Evolutionary conservation across 1,140 invertebrate genomes (phyloP).

Genomic region (Pseudomyrmex cubaensis): DNA sequence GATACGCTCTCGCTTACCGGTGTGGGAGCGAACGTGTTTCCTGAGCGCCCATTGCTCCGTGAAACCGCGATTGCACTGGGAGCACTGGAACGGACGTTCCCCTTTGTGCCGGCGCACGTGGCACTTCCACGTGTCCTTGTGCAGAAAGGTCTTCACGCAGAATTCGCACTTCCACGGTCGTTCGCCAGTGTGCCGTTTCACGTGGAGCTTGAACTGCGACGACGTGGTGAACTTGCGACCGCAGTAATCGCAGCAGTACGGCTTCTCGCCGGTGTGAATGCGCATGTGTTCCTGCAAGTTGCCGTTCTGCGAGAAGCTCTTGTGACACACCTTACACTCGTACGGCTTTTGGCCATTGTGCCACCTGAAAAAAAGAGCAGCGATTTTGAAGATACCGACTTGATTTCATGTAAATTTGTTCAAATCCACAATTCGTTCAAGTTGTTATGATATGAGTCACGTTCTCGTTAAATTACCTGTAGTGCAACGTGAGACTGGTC

Average conservation of each 20-base stretch:
- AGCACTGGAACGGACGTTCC: conserved; percentile 88
- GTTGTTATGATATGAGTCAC: conserved; percentile 7
- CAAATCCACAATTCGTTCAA: not conserved
- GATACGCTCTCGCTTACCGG: conserved; percentile 80
- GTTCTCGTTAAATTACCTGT: conserved; percentile 81
- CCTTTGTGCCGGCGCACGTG: conserved; percentile 88
- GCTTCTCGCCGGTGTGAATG: conserved; percentile 88
- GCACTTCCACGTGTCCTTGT: conserved; percentile 88
- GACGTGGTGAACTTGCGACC: conserved; percentile 90
- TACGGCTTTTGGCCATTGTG: conserved; percentile 87
- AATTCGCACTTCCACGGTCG: conserved; percentile 87
- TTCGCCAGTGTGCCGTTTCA: conserved; percentile 88
- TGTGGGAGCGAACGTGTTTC: conserved; percentile 89
- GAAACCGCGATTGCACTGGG: conserved; percentile 87
- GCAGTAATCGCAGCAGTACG: conserved; percentile 89
- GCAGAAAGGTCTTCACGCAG: conserved; percentile 88
- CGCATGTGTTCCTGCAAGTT: conserved; percentile 87
- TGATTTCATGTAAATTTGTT: not conserved
- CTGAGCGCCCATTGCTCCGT: conserved; percentile 89
- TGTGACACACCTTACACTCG: conserved; percentile 87
- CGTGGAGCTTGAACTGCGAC: conserved; percentile 88
- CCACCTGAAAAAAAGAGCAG: conserved; percentile 75
- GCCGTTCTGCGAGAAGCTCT: conserved; percentile 88
- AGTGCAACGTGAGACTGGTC: conserved; percentile 89
- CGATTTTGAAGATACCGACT: conserved; percentile 36